Base-by-base conservation (phyloP, 2,888 invertebrate species). In the Drosophila fulvimacula region DNA sequence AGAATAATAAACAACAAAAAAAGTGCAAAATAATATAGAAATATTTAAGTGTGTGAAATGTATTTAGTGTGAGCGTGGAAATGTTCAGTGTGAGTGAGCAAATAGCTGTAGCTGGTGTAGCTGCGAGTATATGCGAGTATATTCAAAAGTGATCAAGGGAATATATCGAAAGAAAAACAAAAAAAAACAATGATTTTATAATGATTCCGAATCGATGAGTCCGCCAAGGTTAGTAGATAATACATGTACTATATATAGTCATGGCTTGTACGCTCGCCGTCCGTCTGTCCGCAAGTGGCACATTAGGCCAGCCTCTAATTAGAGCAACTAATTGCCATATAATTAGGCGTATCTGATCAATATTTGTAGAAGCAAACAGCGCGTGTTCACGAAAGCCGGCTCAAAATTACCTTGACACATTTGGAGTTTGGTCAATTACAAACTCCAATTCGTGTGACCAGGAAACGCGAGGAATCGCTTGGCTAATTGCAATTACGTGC, bases 321-420 rank as follows among this genome's bases (percentile, higher is more conserved):
- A 41, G 58, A 69, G 46, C 73, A 60, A 60, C 76, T 73, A 70
- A 70, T 58, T 76, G 57, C 36, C 64, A 49, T 70, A 76, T 71
- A 73, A 76, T 71, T 60, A 44, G 57, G 34, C 34, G 64, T 41
- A 41, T 21, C 44, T n/a, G 44, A 64, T 76, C 77, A 38, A 70
- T 48, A 48, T 48, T 32, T 17, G 48, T 36, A 21, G 13, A 34
- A 64, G 19, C 19, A n/a, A 49, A 39, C 19, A 6, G 42, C 36
- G n/a, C n/a, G n/a, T 48, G 46, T 46, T 56, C 24, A 21, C 11
- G 17, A n/a, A 32, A 38, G 36, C 48, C 42, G 9, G 2, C 32
- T 51, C 49, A 9, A 9, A 21, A 42, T 36, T 58, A 59, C 74
- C 74, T 74, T 72, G 73, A 61, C 73, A 72, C 39, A 77, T 39